Base-by-base conservation (phyloP, 1,140 invertebrate genomes). In the Gonioctena quinquepunctata region DNA sequence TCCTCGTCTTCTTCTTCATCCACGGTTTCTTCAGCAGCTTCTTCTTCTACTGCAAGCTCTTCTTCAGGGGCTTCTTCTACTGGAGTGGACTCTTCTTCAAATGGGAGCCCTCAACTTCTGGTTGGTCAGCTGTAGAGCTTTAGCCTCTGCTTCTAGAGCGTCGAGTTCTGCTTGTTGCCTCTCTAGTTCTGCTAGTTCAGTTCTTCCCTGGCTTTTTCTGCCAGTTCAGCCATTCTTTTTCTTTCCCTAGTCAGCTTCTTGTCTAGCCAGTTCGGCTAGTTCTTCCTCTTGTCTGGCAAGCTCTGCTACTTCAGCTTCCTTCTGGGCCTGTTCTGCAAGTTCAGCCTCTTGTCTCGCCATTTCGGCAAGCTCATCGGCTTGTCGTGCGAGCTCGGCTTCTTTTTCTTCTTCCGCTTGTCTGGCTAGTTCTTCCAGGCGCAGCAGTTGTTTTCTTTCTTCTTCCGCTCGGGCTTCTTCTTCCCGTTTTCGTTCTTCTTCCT, bases 301-400 rank as follows among this genome's bases (percentile, higher is more conserved):
- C 63, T 79, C 76, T 7, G 66, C 68, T 67, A 87, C 66, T 79
- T 89, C 88, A 7, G 85, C 85, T 77, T 89, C 88, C 83, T 88
- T 87, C 7, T 65, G 65, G 19, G 87, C 87, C 5, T 88, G 81
- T 78, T 88, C 88, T 66, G 85, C 86, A 74, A 88, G 79, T 80
- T 89, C 88, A 5, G 85, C 87, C 77, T 89, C 88, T 82, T 87
- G 86, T 28, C 69, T 71, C 18, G 75, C 74, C 18, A 75, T 85
- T 81, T 90, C 89, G 5, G 86, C 88, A 76, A 90, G 80, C 76
- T 88, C 87, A 27, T 86, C 86, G 73, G 87, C 87, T 85, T 88
- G 82, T 57, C 80, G 76, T 68, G 81, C 81, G 19, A 82, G 69
- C 76, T 82, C 82, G 42, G 81, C 81, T 71, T 81, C 82, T 70